These are phyloP conservation scores for Brachionus asplanchnoidis DNA, from an alignment of 1,140 invertebrate genomes.

Conservation along the genomic window DNA sequence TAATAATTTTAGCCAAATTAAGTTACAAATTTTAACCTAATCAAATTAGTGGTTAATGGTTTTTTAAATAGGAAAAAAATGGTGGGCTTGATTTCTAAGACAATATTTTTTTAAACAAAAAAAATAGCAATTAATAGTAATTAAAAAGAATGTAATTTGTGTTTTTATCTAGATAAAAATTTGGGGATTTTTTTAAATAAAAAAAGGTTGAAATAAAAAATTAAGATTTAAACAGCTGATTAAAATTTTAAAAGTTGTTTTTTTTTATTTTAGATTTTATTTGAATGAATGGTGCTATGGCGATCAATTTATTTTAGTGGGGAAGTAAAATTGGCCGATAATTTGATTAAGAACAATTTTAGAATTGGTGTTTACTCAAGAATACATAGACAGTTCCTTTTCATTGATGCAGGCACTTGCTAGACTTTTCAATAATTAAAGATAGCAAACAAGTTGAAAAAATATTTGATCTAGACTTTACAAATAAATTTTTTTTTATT, in stretches of 20 bases:
- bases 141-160: too few relatives aligned
- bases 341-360: background rate
- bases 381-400: background rate
- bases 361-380: background rate
- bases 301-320: background rate
- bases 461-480: constrained; percentile 13
- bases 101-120: background rate
- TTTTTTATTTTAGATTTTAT: background rate
- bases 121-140: background rate
- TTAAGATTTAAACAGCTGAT: too few relatives aligned
- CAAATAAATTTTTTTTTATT: background rate
- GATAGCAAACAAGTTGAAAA: constrained; percentile 8
- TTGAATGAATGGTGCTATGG: background rate
- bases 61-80: background rate
- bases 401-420: background rate
- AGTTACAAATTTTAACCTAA: background rate
- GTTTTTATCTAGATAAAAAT: too few relatives aligned
- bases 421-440: constrained; percentile 31
- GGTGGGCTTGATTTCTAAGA: background rate
- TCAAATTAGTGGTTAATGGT: background rate
- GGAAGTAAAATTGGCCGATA: background rate
- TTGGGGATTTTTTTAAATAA: too few relatives aligned
- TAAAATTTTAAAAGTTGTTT: too few relatives aligned
- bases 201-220: too few relatives aligned
- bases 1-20: background rate